Conservation (phyloP, 2,797 vertebrate genomes). For the Eulemur mongoz region DNA sequence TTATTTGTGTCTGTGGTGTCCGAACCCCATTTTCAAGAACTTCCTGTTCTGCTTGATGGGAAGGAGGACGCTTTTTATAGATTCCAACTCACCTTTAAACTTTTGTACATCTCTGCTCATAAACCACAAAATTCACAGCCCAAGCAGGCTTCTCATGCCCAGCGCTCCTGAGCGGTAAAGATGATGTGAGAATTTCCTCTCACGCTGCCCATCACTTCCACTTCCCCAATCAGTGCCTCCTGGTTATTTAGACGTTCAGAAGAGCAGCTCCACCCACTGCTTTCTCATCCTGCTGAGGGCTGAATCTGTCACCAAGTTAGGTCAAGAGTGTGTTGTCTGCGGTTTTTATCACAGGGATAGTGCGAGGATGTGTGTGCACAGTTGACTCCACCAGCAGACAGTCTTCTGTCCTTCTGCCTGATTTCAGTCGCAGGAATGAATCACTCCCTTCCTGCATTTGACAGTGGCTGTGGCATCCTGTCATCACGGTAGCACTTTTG, state of each 20-base stretch:
- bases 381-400: neutral
- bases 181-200: neutral
- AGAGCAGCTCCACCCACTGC: neutral
- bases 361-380: neutral
- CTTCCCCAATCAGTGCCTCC: conserved; percentile 25
- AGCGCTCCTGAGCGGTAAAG: rapidly evolving
- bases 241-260: neutral
- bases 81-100: neutral
- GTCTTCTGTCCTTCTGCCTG: neutral
- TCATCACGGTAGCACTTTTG: neutral
- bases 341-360: neutral
- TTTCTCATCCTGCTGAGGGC: neutral
- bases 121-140: neutral
- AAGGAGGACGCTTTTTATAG: neutral
- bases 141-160: neutral
- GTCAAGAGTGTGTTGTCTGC: neutral
- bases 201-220: neutral
- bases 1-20: neutral
- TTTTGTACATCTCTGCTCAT: neutral
- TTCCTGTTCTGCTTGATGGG: neutral
- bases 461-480: neutral
- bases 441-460: neutral
- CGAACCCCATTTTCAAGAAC: neutral
- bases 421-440: neutral
- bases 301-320: neutral